phyloP scores from a whole-genome alignment of 2,797 vertebrate genomes.

The Aldrovandia affinis region DNA sequence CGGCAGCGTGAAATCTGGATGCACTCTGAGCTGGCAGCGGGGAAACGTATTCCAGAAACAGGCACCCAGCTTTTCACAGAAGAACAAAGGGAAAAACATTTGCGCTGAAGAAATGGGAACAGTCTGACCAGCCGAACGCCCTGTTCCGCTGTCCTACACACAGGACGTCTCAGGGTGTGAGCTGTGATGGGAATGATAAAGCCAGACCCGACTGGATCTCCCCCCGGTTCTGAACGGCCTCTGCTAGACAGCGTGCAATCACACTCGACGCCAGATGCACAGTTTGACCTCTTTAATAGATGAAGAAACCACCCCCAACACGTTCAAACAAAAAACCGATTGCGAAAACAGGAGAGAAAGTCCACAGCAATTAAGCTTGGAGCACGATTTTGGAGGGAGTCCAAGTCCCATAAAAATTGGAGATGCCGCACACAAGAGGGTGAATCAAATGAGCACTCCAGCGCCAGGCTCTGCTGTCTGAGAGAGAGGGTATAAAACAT shows the following conservation, averaged over 20 bases:
- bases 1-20: neutral
- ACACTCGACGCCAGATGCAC: neutral
- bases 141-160: neutral
- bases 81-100: too few relatives aligned
- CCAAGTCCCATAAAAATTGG: conserved; percentile 6
- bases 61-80: neutral
- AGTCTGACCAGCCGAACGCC: neutral
- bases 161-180: neutral
- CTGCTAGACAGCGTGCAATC: neutral
- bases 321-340: conserved; percentile 27
- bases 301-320: too few relatives aligned
- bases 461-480: conserved; percentile 14
- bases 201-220: neutral
- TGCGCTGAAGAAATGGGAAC: neutral
- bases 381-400: conserved; percentile 27
- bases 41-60: conserved; percentile 3
- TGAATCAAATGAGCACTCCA: conserved; percentile 25
- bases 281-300: conserved; percentile 29
- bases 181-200: neutral
- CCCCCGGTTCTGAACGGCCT: too few relatives aligned
- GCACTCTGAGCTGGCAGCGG: neutral
- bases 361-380: conserved; percentile 29
- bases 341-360: conserved; percentile 22
- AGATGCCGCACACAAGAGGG: neutral
- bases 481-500: conserved; percentile 30